Percentiles rank a stretch among this genome's conserved stretches.
Conservation (phyloP, 2,888 invertebrate species). For the Tineola bisselliella region DNA sequence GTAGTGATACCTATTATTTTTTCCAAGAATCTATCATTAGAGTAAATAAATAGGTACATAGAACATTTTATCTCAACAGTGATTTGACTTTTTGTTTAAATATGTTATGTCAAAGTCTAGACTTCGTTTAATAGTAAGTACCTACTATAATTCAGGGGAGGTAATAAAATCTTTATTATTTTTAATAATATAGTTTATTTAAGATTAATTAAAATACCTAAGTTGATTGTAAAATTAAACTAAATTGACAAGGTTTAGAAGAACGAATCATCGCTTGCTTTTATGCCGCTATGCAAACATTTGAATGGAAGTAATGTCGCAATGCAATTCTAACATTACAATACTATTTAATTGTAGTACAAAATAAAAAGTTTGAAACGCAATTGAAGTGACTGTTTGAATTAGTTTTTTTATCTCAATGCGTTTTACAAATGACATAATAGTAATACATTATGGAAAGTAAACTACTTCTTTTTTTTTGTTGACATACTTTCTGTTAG, state of each 20-base stretch:
- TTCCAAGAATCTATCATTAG: neutral
- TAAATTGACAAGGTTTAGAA: neutral
- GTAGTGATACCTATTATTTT: neutral
- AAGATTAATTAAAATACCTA: neutral
- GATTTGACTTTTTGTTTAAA: too few relatives aligned
- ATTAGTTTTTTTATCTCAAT: neutral
- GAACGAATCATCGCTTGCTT: neutral
- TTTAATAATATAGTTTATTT: neutral
- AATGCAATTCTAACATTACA: neutral
- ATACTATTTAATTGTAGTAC: neutral
- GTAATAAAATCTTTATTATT: neutral
- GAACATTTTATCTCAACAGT: too few relatives aligned
- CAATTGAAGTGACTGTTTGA: neutral
- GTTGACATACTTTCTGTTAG: conserved; percentile 5
- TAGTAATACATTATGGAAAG: neutral
- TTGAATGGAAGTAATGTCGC: neutral
- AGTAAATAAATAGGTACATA: neutral
- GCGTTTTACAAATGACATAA: conserved; percentile 6
- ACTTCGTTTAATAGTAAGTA: too few relatives aligned
- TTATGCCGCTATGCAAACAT: neutral
- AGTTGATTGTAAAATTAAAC: neutral
- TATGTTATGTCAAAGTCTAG: too few relatives aligned
- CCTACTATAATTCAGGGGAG: too few relatives aligned
- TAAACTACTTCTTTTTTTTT: neutral
- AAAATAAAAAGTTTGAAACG: neutral